Evolutionary conservation across 2,113 vertebrate species (phyloP), one percentile per base, ranked within the genome.

Genomic region (Anolis carolinensis): DNA sequence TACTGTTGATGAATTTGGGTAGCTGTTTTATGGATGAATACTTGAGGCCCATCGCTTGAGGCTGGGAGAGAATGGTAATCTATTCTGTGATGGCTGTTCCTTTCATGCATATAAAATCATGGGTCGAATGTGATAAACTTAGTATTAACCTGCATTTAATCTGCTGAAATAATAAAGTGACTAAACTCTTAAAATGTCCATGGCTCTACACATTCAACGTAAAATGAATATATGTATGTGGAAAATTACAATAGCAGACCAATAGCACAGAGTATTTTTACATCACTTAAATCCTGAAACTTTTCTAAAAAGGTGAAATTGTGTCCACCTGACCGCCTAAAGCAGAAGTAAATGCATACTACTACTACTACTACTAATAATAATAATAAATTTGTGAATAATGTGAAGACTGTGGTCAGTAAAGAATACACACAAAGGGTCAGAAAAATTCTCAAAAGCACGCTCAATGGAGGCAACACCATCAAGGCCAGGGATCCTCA

Each of bases 1-100:
- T 95, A 92, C 90, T 44, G 11, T 44, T 76, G 91, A 84, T 89
- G 59, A 62, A 83, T 95, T 92, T 95, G 82, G 91, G 89, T 92
- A 86, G 81, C 79, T 88, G 0, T 83, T 86, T 83, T 90, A 65
- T 86, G 18, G 88, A 82, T 89, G 87, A 89, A 90, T 86, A 48
- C 84, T 81, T 80, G 81, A 86, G 79, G 68, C 20, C 4, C 89
- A 92, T 92, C 93, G 78, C 86, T 89, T 89, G 80, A 81, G 25
- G 5, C 7, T n/a, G 8, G 79, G 89, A 23, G 70, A 30, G 65
- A 70, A 80, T 82, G 88, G 32, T 48, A 86, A 74, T 91, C 87
- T 89, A 90, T 87, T 2, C 86, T 90, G 84, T 68, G 30, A 71
- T 25, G 81, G 9, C 39, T 55, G 90, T 52, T 76, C 83, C 80